Percentiles rank a stretch among this genome's conserved stretches.
Conservation (phyloP, 2,888 invertebrate genomes). For the Catocala nupta region DNA sequence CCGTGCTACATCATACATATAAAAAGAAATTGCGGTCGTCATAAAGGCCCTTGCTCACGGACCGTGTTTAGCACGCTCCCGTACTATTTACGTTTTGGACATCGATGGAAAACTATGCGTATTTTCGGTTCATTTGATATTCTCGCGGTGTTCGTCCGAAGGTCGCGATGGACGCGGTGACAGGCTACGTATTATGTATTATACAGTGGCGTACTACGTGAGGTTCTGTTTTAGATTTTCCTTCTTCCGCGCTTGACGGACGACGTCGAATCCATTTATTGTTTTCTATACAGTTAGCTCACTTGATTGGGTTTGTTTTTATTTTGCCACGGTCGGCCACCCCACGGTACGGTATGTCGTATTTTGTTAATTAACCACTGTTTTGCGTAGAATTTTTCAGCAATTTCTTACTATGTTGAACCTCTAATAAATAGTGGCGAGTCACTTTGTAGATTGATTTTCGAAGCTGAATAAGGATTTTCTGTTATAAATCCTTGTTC, state of each 20-base stretch:
- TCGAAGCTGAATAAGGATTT: too few relatives aligned
- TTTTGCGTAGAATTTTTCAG: too few relatives aligned
- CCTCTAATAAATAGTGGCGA: too few relatives aligned
- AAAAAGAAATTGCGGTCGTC: slow-evolving; percentile 37
- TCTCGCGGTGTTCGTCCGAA: slow-evolving; percentile 48
- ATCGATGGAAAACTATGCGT: slow-evolving; percentile 40
- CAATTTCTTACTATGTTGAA: too few relatives aligned
- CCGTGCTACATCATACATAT: slow-evolving; percentile 27
- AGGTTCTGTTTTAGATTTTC: slow-evolving; percentile 23
- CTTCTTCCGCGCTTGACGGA: slow-evolving; percentile 23
- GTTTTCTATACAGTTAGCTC: slow-evolving; percentile 36
- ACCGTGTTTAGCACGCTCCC: slow-evolving; percentile 8
- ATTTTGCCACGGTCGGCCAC: slow-evolving; percentile 30
- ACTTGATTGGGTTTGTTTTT: slow-evolving; percentile 28
- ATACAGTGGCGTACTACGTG: slow-evolving; percentile 12
- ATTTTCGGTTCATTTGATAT: slow-evolving; percentile 54
- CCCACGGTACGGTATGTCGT: background rate
- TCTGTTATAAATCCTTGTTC: too few relatives aligned
- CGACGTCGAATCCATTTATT: background rate
- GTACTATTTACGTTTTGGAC: slow-evolving; percentile 23
- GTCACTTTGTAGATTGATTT: too few relatives aligned
- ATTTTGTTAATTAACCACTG: background rate
- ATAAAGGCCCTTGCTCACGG: slow-evolving; percentile 16
- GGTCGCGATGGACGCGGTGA: slow-evolving; percentile 46
- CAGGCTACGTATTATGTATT: slow-evolving; percentile 26